A percentile compares a stretch with the other conserved stretches of the same genome.
phyloP scores from a whole-genome alignment of 2,113 vertebrate genomes.

The Dissostichus mawsoni region DNA sequence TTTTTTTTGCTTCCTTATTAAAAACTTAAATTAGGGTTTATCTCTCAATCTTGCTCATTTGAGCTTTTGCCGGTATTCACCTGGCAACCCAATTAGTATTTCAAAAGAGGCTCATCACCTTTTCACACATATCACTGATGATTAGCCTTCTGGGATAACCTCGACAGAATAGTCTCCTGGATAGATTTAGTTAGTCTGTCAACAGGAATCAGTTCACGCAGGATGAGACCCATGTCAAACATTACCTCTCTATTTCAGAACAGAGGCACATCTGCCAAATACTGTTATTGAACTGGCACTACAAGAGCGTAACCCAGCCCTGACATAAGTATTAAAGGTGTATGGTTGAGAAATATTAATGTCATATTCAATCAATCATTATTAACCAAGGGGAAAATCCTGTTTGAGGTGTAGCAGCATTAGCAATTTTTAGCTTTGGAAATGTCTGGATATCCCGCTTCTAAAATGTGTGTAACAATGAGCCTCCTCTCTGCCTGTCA shows the following conservation, averaged over 20 bases:
- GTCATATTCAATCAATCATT: constrained; percentile 84
- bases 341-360: constrained; percentile 82
- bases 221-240: constrained; percentile 81
- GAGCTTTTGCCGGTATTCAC: constrained; percentile 60
- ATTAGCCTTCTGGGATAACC: constrained; percentile 81
- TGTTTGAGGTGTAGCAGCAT: constrained; percentile 81
- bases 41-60: constrained; percentile 58
- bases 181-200: constrained; percentile 85
- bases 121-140: constrained; percentile 81
- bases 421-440: constrained; percentile 81
- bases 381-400: constrained; percentile 77
- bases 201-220: constrained; percentile 81
- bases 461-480: constrained; percentile 78
- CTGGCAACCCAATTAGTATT: constrained; percentile 76
- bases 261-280: constrained; percentile 79
- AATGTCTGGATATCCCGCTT: constrained; percentile 72
- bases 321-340: constrained; percentile 79
- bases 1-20: background rate
- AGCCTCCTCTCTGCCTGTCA: constrained; percentile 78
- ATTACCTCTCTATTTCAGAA: constrained; percentile 78
- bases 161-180: constrained; percentile 78
- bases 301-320: constrained; percentile 67
- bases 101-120: constrained; percentile 81
- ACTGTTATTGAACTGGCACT: constrained; percentile 76
- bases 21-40: constrained; percentile 36